A percentile compares a stretch with the other conserved stretches of the same genome.
These are phyloP conservation scores for Allobates femoralis DNA, from an alignment of 2,797 vertebrate genomes.

Conservation along the genomic window DNA sequence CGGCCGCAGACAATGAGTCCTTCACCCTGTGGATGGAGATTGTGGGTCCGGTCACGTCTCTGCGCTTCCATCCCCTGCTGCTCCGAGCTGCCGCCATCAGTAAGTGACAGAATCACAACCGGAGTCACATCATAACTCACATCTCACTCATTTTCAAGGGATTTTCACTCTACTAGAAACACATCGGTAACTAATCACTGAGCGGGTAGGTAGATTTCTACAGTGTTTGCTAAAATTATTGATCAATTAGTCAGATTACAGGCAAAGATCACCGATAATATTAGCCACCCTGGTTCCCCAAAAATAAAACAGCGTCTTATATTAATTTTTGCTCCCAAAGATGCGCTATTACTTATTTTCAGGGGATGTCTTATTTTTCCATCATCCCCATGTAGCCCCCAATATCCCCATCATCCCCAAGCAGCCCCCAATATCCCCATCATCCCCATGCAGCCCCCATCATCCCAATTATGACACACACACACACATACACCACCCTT, in stretches of 20 bases:
- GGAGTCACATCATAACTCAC: neutral
- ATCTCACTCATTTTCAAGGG: neutral
- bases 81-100: slow-evolving; percentile 68
- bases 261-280: too few species aligned
- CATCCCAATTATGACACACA: too few species aligned
- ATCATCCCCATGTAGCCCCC: too few species aligned
- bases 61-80: slow-evolving; percentile 73
- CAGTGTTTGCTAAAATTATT: neutral
- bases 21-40: slow-evolving; percentile 75
- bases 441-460: too few species aligned
- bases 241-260: neutral
- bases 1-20: slow-evolving; percentile 65
- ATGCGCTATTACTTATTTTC: too few species aligned
- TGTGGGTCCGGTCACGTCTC: slow-evolving; percentile 19
- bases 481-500: too few species aligned
- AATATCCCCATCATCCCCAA: too few species aligned
- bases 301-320: too few species aligned
- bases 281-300: too few species aligned
- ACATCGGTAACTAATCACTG: neutral
- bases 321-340: too few species aligned
- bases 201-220: neutral
- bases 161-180: neutral
- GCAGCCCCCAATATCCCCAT: too few species aligned
- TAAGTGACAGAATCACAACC: neutral
- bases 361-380: too few species aligned